Conservation (phyloP, 2,113 vertebrate species). For the Heterotis niloticus region DNA sequence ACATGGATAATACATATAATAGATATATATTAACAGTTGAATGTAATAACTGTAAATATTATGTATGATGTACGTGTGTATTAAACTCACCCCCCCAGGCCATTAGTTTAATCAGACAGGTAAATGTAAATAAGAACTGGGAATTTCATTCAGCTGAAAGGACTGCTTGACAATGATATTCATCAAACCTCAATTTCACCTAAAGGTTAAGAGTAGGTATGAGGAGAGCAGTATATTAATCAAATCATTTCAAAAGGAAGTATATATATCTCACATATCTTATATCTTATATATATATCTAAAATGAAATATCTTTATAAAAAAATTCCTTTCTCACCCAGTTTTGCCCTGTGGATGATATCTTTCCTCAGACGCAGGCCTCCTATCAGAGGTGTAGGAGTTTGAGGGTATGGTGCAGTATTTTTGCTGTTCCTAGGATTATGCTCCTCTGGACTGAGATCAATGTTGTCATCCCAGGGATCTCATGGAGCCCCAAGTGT, state of each 20-base stretch:
- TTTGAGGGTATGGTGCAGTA: too few relatives aligned
- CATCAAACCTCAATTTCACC: slow-evolving; percentile 46
- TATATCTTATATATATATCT: too few relatives aligned
- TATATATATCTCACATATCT: slow-evolving; percentile 52
- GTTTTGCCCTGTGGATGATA: too few relatives aligned
- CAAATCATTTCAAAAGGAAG: slow-evolving; percentile 42
- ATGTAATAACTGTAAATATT: not conserved
- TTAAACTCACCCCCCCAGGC: not conserved
- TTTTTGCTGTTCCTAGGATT: too few relatives aligned
- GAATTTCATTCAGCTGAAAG: slow-evolving; percentile 17
- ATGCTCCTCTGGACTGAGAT: too few relatives aligned
- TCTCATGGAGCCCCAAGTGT: too few relatives aligned
- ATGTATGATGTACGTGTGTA: not conserved
- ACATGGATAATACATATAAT: not conserved
- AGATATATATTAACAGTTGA: too few relatives aligned
- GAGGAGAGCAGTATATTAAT: slow-evolving; percentile 45
- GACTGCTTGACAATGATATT: slow-evolving; percentile 32
- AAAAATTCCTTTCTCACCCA: too few relatives aligned
- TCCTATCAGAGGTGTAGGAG: too few relatives aligned
- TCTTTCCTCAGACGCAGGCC: too few relatives aligned
- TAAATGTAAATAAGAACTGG: slow-evolving; percentile 5
- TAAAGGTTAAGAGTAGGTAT: slow-evolving; percentile 52
- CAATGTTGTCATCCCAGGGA: too few relatives aligned
- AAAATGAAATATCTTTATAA: too few relatives aligned
- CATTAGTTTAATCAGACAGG: slow-evolving; percentile 7